Conservation (phyloP, 2,888 invertebrate genomes). For the Eupelmus urozonus region DNA sequence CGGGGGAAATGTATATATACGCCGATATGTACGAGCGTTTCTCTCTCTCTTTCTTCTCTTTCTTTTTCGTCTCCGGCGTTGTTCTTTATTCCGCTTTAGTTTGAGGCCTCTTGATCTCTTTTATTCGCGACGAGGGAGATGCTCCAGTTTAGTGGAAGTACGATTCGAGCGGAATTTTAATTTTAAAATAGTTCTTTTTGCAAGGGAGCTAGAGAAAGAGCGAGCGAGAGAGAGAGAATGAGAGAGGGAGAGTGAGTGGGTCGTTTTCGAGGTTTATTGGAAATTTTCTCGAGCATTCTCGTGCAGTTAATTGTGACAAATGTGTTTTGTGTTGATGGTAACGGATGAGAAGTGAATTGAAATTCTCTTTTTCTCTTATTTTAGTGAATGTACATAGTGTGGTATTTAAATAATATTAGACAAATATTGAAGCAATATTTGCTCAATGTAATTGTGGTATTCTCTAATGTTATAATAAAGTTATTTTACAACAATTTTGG, state of each 20-base stretch:
- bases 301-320: too few species aligned
- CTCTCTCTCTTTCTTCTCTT: neutral
- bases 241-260: neutral
- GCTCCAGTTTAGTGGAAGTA: conserved; percentile 12
- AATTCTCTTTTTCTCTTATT: neutral
- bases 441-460: too few species aligned
- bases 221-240: neutral
- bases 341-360: too few species aligned
- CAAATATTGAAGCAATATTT: too few species aligned
- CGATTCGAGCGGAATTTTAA: conserved; percentile 17
- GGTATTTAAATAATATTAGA: too few species aligned
- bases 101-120: conserved; percentile 41
- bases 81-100: conserved; percentile 27
- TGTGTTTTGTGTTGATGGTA: too few species aligned
- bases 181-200: neutral
- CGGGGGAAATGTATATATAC: conserved; percentile 21
- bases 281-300: too few species aligned
- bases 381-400: too few species aligned
- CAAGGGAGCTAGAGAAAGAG: too few species aligned
- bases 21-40: conserved; percentile 4
- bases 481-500: too few species aligned
- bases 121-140: conserved; percentile 10
- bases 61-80: neutral
- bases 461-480: too few species aligned
- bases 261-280: neutral